Percentiles rank a stretch among this genome's conserved stretches.
These are phyloP conservation scores for Hemaris fuciformis DNA, from an alignment of 2,888 invertebrate genomes.

Conservation along the genomic window DNA sequence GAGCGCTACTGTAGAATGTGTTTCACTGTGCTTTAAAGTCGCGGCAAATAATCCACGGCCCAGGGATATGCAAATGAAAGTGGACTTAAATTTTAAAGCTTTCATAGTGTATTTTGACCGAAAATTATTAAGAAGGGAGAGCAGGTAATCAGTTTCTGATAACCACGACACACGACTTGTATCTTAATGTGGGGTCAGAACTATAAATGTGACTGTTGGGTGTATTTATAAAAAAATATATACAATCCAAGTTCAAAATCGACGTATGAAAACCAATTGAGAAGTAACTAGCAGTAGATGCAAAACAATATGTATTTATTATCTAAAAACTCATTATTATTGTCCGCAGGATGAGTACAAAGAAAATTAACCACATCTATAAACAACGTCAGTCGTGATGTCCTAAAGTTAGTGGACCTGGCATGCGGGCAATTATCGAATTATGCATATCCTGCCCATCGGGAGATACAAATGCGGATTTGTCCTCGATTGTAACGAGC, in stretches of 20 bases:
- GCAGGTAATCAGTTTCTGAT: too few species aligned
- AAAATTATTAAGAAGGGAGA: too few species aligned
- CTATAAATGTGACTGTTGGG: too few species aligned
- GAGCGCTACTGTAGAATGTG: background rate
- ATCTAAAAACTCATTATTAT: background rate
- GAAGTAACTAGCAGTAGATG: too few species aligned
- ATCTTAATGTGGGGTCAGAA: too few species aligned
- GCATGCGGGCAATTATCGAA: conserved; percentile 71
- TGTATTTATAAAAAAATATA: too few species aligned
- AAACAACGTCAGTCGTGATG: background rate
- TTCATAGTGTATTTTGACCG: too few species aligned
- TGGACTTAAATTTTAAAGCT: background rate
- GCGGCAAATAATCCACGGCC: background rate
- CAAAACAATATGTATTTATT: too few species aligned
- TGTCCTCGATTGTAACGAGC: conserved; percentile 18
- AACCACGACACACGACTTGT: too few species aligned
- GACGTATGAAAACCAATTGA: too few species aligned
- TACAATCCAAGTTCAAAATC: too few species aligned
- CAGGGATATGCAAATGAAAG: background rate
- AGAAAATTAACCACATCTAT: background rate
- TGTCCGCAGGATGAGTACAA: background rate
- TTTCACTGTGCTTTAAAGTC: background rate
- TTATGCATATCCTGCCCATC: conserved; percentile 65
- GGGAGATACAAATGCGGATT: conserved; percentile 29
- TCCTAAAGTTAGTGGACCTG: conserved; percentile 29